Conservation (phyloP, 2,113 vertebrate species). For the Gasterosteus aculeatus region DNA sequence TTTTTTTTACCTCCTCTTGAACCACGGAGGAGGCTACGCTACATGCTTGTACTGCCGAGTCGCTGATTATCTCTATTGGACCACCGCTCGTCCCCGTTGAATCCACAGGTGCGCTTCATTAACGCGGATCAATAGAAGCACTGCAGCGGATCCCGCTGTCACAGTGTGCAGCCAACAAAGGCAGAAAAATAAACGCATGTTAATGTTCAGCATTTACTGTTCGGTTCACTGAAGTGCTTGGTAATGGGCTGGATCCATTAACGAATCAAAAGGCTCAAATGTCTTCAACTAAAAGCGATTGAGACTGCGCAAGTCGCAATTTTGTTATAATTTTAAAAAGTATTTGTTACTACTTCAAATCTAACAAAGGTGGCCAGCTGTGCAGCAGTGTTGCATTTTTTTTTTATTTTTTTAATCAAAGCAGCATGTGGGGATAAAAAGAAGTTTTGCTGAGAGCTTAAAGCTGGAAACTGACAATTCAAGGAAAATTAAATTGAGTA, state of each 20-base stretch:
- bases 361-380: neutral
- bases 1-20: constrained; percentile 22
- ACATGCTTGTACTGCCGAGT: constrained; percentile 2
- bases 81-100: constrained; percentile 33
- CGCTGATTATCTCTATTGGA: constrained; percentile 27
- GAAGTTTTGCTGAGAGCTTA: constrained; percentile 2
- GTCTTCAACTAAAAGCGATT: neutral
- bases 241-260: neutral
- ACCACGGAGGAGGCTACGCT: constrained; percentile 5
- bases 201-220: neutral
- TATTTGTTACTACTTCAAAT: constrained; percentile 1
- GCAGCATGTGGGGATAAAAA: constrained; percentile 20
- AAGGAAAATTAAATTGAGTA: neutral
- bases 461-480: neutral
- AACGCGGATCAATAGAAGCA: constrained; percentile 33
- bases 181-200: neutral
- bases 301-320: neutral
- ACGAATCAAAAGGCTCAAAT: neutral
- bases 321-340: neutral
- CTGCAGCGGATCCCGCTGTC: neutral
- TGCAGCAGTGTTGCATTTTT: neutral
- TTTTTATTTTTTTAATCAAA: constrained; percentile 21
- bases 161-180: neutral
- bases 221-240: neutral
- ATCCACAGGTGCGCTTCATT: constrained; percentile 33